These are phyloP conservation scores for Erynnis tages DNA, from an alignment of 2,888 invertebrate species.

Conservation along the genomic window DNA sequence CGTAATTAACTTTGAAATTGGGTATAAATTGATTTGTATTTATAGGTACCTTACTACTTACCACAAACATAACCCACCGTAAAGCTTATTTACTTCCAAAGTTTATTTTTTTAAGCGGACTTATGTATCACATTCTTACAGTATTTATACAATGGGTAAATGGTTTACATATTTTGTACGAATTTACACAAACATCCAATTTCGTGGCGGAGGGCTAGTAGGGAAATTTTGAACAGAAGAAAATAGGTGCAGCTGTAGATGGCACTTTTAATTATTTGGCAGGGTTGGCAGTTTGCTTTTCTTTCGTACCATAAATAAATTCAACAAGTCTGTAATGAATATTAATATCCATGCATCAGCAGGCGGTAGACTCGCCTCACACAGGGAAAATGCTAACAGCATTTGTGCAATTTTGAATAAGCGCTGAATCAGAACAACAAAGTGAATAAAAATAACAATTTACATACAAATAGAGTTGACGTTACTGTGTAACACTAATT, in stretches of 20 bases:
- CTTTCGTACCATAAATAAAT: constrained; percentile 10
- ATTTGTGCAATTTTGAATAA: constrained; percentile 18
- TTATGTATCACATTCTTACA: too few relatives aligned
- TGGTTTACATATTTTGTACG: too few relatives aligned
- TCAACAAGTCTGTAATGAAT: constrained; percentile 21
- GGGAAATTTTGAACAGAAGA: background rate
- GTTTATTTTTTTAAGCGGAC: too few relatives aligned
- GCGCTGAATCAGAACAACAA: constrained; percentile 12
- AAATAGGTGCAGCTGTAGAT: background rate
- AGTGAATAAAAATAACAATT: constrained; percentile 19
- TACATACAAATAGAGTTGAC: constrained; percentile 8
- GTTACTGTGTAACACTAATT: constrained; percentile 14
- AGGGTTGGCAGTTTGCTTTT: constrained; percentile 1
- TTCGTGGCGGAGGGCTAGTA: too few relatives aligned
- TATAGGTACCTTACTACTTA: too few relatives aligned
- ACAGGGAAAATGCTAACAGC: constrained; percentile 10
- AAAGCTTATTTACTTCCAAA: too few relatives aligned
- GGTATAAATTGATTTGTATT: too few relatives aligned
- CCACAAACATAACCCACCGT: too few relatives aligned
- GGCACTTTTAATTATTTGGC: constrained; percentile 15
- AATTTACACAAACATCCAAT: too few relatives aligned
- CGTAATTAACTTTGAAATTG: too few relatives aligned
- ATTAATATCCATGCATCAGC: constrained; percentile 20
- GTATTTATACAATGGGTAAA: too few relatives aligned
- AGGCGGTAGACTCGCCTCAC: constrained; percentile 2